Base-by-base conservation (phyloP, 2,797 vertebrate genomes). In the Karalla daura region DNA sequence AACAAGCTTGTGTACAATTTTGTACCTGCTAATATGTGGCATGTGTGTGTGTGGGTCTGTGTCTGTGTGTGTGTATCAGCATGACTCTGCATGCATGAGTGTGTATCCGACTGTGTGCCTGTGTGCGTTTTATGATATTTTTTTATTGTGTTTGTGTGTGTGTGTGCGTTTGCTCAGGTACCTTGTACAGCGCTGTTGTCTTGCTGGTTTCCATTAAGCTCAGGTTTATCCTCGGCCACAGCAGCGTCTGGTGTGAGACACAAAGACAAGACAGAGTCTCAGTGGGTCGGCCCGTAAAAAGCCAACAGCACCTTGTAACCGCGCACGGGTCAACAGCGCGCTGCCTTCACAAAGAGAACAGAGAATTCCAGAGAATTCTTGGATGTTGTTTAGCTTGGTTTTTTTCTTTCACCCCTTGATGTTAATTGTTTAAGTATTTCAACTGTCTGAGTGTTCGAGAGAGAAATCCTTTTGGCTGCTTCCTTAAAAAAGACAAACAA, bases 161-260 rank as follows among this genome's bases (percentile, higher is more conserved):
- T 60, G 72, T 47, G 63, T 51, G 54, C 60, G 52, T 47, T 55
- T 37, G n/a, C 52, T 14, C 18, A 18, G 23, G 64, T 82, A 97
- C 96, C 96, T 96, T 96, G 95, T 91, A 96, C 94, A 77, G 94
- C 86, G 61, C 92, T 87, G 69, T 91, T 95, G 88, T 96, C 95
- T 79, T 95, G 94, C 78, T 93, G 94, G 82, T 93, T 96, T 66
- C 94, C 95, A 51, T 93, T 95, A 91, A 95, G 91, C 86, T 96
- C 95, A 77, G 92, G 88, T 91, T 96, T 95, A 89, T 95, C 94
- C 18, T 96, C 95, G 70, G 94, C 93, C 83, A 90, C 94, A 83
- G 93, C 93, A 84, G 94, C 88, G 85, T 97, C 96, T 98, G 93
- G 63, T 50, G 24, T 46, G 55, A 83, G 62, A 61, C 80, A 77